phyloP scores from a whole-genome alignment of 2,797 vertebrate genomes.

The Sebastolobus altivelis region DNA sequence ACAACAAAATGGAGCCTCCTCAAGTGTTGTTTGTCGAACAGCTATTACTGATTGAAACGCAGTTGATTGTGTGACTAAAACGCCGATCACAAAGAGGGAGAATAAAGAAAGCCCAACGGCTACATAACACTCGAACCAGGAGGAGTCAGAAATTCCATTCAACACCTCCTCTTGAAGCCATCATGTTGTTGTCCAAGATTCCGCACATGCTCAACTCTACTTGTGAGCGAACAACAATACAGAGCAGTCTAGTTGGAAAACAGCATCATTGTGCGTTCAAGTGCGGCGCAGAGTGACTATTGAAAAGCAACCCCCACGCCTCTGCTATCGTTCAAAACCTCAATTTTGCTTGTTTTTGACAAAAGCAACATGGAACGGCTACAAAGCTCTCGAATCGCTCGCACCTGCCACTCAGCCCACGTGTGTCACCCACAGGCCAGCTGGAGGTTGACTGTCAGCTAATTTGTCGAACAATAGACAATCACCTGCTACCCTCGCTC shows the following conservation, averaged over 20 bases:
- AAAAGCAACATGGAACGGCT: slow-evolving; percentile 46
- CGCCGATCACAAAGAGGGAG: neutral
- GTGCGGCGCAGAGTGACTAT: slow-evolving; percentile 56
- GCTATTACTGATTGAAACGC: neutral
- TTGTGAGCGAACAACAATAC: slow-evolving; percentile 50
- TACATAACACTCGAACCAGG: neutral
- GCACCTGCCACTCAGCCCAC: slow-evolving; percentile 79
- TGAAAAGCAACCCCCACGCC: slow-evolving; percentile 44
- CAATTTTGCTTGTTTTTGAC: slow-evolving; percentile 63
- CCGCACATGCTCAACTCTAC: slow-evolving; percentile 26
- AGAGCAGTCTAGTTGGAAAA: slow-evolving; percentile 36
- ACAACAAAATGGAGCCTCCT: neutral
- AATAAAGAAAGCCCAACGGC: slow-evolving; percentile 13
- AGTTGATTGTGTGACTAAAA: slow-evolving; percentile 11
- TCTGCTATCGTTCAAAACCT: slow-evolving; percentile 41
- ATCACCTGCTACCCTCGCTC: slow-evolving; percentile 56
- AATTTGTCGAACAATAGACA: slow-evolving; percentile 73
- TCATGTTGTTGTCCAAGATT: slow-evolving; percentile 43
- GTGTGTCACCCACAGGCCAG: slow-evolving; percentile 54
- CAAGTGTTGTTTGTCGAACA: neutral
- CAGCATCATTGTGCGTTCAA: slow-evolving; percentile 53
- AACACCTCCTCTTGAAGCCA: slow-evolving; percentile 41
- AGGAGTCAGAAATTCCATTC: slow-evolving; percentile 43
- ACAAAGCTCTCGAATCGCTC: slow-evolving; percentile 60
- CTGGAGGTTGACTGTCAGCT: slow-evolving; percentile 67